phyloP scores from a whole-genome alignment of 2,888 invertebrate genomes.

The Diaprepes abbreviatus region DNA sequence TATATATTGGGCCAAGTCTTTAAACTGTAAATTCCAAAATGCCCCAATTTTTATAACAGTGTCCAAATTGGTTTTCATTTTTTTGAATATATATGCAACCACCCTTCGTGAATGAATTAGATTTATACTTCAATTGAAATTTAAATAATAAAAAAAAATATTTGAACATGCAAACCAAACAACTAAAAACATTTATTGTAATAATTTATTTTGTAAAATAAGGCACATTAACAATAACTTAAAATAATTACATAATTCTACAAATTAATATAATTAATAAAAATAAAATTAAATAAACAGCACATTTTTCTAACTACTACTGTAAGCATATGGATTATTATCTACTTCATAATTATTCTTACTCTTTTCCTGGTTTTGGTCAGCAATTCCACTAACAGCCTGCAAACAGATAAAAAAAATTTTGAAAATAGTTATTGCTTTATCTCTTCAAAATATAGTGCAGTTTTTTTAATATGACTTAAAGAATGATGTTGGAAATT shows the following conservation, averaged over 20 bases:
- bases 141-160: no score
- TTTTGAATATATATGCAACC: no score
- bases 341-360: constrained; percentile 67
- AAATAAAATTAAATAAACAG: constrained; percentile 1
- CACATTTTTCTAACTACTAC: constrained; percentile 51
- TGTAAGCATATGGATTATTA: constrained; percentile 56
- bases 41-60: no score
- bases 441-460: no score
- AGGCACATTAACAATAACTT: constrained; percentile 1
- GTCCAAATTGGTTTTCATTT: no score
- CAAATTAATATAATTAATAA: not conserved
- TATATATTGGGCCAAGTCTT: no score
- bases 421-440: no score
- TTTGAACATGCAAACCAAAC: not conserved
- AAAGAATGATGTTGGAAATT: no score
- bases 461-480: no score
- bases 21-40: no score
- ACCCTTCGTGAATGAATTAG: no score
- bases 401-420: constrained; percentile 62
- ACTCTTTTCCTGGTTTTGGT: constrained; percentile 85
- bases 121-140: no score
- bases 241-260: constrained; percentile 7
- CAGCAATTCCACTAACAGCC: constrained; percentile 87
- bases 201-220: constrained; percentile 10
- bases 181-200: not conserved